These are phyloP conservation scores for Pygoscelis antarcticus DNA, from an alignment of 2,113 vertebrate species.

Conservation along the genomic window DNA sequence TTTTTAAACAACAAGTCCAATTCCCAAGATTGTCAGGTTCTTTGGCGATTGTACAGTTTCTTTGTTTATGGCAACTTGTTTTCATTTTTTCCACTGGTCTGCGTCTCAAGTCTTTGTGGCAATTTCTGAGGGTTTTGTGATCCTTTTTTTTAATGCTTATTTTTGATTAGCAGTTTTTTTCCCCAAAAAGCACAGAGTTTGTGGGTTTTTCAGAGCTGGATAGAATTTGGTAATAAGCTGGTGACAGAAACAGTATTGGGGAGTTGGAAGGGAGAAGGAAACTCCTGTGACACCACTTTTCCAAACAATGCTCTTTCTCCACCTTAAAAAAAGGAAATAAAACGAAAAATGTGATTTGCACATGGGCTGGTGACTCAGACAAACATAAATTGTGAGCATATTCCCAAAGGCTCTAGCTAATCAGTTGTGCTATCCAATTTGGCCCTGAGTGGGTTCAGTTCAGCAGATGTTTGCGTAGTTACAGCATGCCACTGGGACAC, in stretches of 20 bases:
- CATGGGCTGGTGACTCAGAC: constrained; percentile 45
- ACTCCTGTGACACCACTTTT: not conserved
- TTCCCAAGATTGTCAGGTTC: not conserved
- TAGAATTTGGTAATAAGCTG: not conserved
- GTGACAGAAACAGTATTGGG: not conserved
- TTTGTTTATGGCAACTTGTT: not conserved
- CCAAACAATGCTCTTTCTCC: not conserved
- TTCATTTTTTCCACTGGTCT: not conserved
- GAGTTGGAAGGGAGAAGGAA: not conserved
- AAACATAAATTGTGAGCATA: not conserved
- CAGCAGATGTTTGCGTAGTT: constrained; percentile 45
- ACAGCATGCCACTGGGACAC: not conserved
- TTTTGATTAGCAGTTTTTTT: not conserved
- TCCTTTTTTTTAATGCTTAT: not conserved
- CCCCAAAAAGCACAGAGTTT: not conserved
- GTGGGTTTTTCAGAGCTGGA: not conserved
- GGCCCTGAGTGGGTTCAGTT: constrained; percentile 27
- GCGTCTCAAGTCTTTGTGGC: not conserved
- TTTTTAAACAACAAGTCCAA: not conserved
- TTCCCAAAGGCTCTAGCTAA: constrained; percentile 38
- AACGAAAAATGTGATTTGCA: not conserved
- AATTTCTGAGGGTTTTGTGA: not conserved
- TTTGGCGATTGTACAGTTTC: not conserved
- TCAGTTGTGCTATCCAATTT: constrained; percentile 29
- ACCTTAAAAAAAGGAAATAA: not conserved